Evolutionary conservation across 2,113 vertebrate genomes (phyloP).

Genomic region (Leucosticte australis): DNA sequence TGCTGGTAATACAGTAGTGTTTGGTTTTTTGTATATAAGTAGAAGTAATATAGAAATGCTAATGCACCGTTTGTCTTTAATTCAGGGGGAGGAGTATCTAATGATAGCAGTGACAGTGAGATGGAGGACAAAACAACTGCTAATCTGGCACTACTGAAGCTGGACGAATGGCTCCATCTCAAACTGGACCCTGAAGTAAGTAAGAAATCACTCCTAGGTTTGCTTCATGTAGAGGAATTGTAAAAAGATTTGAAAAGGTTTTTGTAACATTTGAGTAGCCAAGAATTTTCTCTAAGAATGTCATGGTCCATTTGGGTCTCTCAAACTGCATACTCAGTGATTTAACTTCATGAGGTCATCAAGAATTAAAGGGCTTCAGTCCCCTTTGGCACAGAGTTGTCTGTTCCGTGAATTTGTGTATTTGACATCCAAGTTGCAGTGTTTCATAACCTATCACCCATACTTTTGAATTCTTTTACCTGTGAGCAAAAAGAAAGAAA

Average conservation of each 20-base stretch:
- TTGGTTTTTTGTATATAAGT: neutral
- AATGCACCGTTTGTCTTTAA: neutral
- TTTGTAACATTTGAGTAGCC: neutral
- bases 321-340: accelerated
- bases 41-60: neutral
- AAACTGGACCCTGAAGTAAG: slow-evolving; percentile 85
- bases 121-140: slow-evolving; percentile 76
- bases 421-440: neutral
- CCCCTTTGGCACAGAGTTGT: neutral
- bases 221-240: neutral
- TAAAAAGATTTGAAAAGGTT: neutral
- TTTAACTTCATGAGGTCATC: neutral
- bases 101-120: slow-evolving; percentile 89
- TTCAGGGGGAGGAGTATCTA: slow-evolving; percentile 60
- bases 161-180: slow-evolving; percentile 91
- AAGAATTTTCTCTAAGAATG: neutral
- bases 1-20: neutral
- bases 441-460: neutral
- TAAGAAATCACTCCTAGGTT: neutral
- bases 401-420: accelerated
- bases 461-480: neutral
- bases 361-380: neutral
- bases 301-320: accelerated
- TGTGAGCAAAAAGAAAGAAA: neutral
- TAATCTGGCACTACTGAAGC: slow-evolving; percentile 77